Base-by-base conservation (phyloP, 1,140 invertebrate species). In the Euura lappo region DNA sequence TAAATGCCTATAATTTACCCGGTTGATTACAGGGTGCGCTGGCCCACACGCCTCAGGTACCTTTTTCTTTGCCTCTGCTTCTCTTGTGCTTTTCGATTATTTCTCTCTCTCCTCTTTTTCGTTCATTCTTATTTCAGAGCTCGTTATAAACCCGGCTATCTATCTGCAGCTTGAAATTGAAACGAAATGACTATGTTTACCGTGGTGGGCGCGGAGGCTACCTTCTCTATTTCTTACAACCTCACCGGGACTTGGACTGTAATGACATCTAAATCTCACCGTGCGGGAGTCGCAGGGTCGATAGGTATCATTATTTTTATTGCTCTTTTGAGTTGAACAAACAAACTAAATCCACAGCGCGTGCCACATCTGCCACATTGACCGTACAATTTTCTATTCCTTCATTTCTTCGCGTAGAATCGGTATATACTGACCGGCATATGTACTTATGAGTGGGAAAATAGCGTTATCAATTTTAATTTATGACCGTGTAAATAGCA, bases 1-100 rank as follows among this genome's bases (percentile, higher is more conserved):
- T 86, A 87, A 88, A 86, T 87, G 82, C 82, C 85, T 86, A 86
- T 87, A 88, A 88, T 88, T 86, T 83, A 28, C 28, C 75, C 74
- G 72, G 68, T 75, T 65, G 74, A 88, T 88, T 88, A 88, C 84
- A 88, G 84, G 84, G 80, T 83, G 83, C 75, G 65, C 60, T 79
- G 77, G 79, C 76, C 76, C 74, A 74, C 71, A 47, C 72, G 69
- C 28, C 28, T 28, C 28, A 28, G 28, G 28, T 28, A 28, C 28
- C 28, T 28, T 28, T 28, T 28, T 28, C 28, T 28, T 72, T 43
- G 47, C 60, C 72, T 67, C 60, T 74, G 72, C 75, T 74, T 70
- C 74, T 69, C 28, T 28, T 28, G 28, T 28, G 28, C 71, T 71
- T 75, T 13, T 64, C 75, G 79, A 78, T 71, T 74, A 77, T 70